Percentiles rank a stretch among this genome's conserved stretches.
These are phyloP conservation scores for Callimorpha dominula DNA, from an alignment of 2,888 invertebrate species.

Conservation along the genomic window DNA sequence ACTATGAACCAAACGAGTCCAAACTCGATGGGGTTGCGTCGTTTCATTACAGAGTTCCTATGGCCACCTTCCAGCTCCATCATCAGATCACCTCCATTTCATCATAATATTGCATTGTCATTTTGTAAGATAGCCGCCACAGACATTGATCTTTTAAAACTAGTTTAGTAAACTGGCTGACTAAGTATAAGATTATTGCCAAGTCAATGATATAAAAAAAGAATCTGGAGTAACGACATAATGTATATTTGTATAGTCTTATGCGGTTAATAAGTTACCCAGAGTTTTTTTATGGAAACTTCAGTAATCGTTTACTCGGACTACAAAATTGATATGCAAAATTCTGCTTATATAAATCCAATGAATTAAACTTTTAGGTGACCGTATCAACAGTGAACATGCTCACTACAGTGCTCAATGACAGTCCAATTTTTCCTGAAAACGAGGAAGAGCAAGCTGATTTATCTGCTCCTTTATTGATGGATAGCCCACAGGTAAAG, in stretches of 20 bases:
- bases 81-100: too few relatives aligned
- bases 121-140: too few relatives aligned
- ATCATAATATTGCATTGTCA: too few relatives aligned
- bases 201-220: neutral
- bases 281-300: neutral
- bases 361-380: conserved; percentile 73
- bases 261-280: neutral
- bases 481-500: conserved; percentile 92
- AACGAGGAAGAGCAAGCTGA: conserved; percentile 90
- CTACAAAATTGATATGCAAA: neutral
- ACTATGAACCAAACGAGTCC: too few relatives aligned
- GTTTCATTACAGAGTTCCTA: too few relatives aligned
- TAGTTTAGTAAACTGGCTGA: too few relatives aligned
- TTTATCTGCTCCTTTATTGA: conserved; percentile 90
- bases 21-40: too few relatives aligned
- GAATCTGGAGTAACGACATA: neutral
- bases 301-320: neutral
- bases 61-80: too few relatives aligned
- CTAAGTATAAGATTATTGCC: neutral
- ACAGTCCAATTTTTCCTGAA: conserved; percentile 94
- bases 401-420: conserved; percentile 94
- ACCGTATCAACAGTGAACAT: conserved; percentile 97
- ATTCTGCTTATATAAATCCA: neutral
- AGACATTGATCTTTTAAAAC: too few relatives aligned
- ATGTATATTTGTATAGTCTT: too few relatives aligned